A percentile compares a stretch with the other conserved stretches of the same genome.
phyloP scores from a whole-genome alignment of 2,888 invertebrate genomes.

The Tetropium fuscum region DNA sequence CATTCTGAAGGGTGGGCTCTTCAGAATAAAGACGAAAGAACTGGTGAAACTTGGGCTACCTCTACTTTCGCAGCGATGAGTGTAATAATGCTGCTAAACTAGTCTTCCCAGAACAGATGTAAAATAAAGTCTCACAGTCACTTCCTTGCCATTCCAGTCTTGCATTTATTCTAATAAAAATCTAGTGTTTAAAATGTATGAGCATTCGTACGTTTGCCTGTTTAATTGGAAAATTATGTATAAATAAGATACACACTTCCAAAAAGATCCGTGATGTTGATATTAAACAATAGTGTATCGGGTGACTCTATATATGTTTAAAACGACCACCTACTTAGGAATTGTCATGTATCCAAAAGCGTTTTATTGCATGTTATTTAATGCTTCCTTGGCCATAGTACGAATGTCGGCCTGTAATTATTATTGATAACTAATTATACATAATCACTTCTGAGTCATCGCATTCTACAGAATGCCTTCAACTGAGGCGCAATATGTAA shows the following conservation, averaged over 20 bases:
- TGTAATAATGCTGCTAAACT: no score
- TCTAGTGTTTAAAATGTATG: background rate
- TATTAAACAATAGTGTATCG: background rate
- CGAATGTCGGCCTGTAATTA: conserved; percentile 8
- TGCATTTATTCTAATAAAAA: no score
- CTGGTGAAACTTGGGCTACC: no score
- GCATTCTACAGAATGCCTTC: background rate
- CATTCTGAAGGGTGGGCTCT: no score
- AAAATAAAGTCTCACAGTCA: no score
- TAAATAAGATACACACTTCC: no score
- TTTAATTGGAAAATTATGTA: no score
- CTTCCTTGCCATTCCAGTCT: no score
- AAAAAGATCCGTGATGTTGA: background rate
- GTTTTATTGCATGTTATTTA: conserved; percentile 19
- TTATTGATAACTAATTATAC: background rate
- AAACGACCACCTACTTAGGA: conserved; percentile 9
- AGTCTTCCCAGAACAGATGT: no score
- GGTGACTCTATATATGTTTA: background rate
- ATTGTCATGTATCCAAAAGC: conserved; percentile 6
- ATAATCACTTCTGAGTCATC: background rate
- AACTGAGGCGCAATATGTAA: background rate
- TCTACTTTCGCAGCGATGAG: no score
- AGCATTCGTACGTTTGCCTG: no score
- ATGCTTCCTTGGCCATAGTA: conserved; percentile 14
- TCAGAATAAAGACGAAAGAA: no score